These are phyloP conservation scores for Apantesis nais DNA, from an alignment of 2,888 invertebrate species.

Conservation along the genomic window DNA sequence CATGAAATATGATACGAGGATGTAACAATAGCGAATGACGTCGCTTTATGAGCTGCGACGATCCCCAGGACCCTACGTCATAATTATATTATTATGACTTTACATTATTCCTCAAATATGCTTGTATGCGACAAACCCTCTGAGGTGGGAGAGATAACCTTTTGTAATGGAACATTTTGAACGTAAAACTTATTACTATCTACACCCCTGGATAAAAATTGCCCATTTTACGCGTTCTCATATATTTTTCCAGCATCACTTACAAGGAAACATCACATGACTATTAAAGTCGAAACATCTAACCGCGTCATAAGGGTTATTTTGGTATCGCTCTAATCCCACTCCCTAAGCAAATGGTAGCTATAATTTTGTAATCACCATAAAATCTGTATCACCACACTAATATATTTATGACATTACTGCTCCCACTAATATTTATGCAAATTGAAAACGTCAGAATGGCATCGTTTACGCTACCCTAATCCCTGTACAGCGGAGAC, in stretches of 20 bases:
- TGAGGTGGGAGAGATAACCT: constrained; percentile 53
- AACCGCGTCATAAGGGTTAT: constrained; percentile 39
- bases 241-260: constrained; percentile 27
- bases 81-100: constrained; percentile 82
- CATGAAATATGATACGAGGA: constrained; percentile 65
- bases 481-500: constrained; percentile 64
- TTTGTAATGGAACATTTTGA: constrained; percentile 55
- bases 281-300: constrained; percentile 25
- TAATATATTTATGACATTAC: constrained; percentile 84
- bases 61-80: constrained; percentile 58
- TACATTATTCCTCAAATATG: constrained; percentile 71
- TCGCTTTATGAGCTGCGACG: constrained; percentile 63
- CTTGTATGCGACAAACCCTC: constrained; percentile 53
- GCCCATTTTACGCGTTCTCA: constrained; percentile 39
- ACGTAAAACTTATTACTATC: constrained; percentile 53
- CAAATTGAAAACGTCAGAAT: constrained; percentile 84
- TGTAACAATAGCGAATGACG: constrained; percentile 76
- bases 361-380: constrained; percentile 83
- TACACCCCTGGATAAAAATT: constrained; percentile 48
- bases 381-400: constrained; percentile 84
- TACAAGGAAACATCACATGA: constrained; percentile 16
- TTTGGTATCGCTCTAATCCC: constrained; percentile 54
- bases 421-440: constrained; percentile 84
- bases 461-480: constrained; percentile 79
- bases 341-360: constrained; percentile 65